These are phyloP conservation scores for Zootermopsis nevadensis DNA, from an alignment of 2,888 invertebrate species.

Conservation along the genomic window DNA sequence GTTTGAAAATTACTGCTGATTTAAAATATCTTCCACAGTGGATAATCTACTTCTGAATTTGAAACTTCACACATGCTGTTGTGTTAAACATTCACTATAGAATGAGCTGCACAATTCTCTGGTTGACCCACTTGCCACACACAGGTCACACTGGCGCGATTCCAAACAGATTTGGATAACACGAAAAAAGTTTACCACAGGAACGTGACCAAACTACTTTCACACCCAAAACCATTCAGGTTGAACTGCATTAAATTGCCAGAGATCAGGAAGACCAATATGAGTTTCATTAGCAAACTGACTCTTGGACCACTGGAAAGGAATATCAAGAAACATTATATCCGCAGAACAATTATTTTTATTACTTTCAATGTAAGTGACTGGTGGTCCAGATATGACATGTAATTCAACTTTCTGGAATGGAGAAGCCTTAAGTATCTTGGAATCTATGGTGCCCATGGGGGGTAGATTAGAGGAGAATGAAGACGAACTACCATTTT, in stretches of 20 bases:
- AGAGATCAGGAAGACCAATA: slow-evolving; percentile 79
- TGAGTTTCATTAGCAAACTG: slow-evolving; percentile 73
- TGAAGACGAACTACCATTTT: background rate
- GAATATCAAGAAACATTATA: slow-evolving; percentile 55
- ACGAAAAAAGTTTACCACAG: no score
- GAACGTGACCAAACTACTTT: slow-evolving; percentile 57
- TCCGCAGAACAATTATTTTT: background rate
- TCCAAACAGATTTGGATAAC: background rate
- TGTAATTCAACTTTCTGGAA: slow-evolving; percentile 62
- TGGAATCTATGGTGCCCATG: slow-evolving; percentile 70
- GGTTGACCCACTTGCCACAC: background rate
- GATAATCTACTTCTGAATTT: no score
- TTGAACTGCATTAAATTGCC: slow-evolving; percentile 73
- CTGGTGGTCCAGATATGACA: slow-evolving; percentile 62
- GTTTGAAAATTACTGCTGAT: no score
- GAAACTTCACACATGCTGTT: no score
- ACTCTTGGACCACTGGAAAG: slow-evolving; percentile 82
- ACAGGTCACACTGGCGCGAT: background rate
- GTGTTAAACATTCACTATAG: no score
- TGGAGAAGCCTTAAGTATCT: slow-evolving; percentile 64
- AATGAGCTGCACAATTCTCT: no score
- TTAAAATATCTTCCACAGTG: no score
- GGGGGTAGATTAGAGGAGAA: slow-evolving; percentile 56
- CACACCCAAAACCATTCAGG: slow-evolving; percentile 70
- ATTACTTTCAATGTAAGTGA: slow-evolving; percentile 52